Evolutionary conservation across 2,888 invertebrate genomes (phyloP).

Genomic region (Callimorpha dominula): DNA sequence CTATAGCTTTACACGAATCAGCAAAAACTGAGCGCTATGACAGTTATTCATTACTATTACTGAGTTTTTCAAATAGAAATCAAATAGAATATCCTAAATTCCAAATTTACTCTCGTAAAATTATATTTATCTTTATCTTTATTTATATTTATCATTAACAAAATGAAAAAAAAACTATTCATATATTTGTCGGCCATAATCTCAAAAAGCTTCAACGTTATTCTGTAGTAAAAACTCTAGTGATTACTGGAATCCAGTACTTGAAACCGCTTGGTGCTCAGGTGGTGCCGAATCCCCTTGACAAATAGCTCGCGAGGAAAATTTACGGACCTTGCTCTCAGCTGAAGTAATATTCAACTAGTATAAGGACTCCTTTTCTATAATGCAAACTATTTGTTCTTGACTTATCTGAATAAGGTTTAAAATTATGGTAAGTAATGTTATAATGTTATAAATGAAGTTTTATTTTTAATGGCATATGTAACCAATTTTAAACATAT

Average conservation of each 20-base stretch:
- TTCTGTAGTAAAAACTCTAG: slow-evolving; percentile 38
- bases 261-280: slow-evolving; percentile 43
- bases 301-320: slow-evolving; percentile 42
- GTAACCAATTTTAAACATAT: no score
- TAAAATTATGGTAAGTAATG: background rate
- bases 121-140: no score
- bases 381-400: background rate
- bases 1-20: background rate
- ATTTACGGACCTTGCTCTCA: slow-evolving; percentile 37
- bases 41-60: background rate
- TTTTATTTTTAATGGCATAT: no score
- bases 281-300: slow-evolving; percentile 43
- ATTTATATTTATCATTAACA: no score
- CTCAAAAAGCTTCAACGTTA: slow-evolving; percentile 15
- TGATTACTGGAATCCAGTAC: slow-evolving; percentile 41
- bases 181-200: background rate
- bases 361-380: background rate
- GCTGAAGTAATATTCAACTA: slow-evolving; percentile 30
- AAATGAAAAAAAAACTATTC: background rate
- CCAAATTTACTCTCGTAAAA: no score
- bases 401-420: background rate
- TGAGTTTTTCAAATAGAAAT: background rate
- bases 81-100: background rate
- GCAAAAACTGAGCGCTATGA: background rate
- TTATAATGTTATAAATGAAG: background rate